A percentile compares a stretch with the other conserved stretches of the same genome.
Conservation (phyloP, 1,140 invertebrate species). For the Bemisia tabaci region DNA sequence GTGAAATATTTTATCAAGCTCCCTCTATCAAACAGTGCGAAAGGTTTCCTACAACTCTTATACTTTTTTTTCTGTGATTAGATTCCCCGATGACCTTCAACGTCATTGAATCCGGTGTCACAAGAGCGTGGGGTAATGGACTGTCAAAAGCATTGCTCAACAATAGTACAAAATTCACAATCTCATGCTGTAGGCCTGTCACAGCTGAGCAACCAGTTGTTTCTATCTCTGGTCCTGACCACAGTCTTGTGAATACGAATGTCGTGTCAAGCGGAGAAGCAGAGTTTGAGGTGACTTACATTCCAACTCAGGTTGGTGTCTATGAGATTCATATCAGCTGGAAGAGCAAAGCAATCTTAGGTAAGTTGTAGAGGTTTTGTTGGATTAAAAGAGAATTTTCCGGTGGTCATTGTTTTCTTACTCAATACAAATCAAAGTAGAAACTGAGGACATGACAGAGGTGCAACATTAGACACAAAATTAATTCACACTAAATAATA, state of each 20-base stretch:
- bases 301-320: constrained; percentile 53
- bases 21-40: too few species aligned
- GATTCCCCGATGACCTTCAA: constrained; percentile 42
- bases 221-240: constrained; percentile 49
- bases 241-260: constrained; percentile 40
- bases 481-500: too few species aligned
- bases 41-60: too few species aligned
- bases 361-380: constrained; percentile 29
- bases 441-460: too few species aligned
- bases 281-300: constrained; percentile 47
- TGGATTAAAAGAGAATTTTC: not conserved
- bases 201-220: constrained; percentile 17
- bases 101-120: constrained; percentile 45
- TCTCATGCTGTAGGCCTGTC: constrained; percentile 10
- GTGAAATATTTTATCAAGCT: too few species aligned
- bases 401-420: not conserved
- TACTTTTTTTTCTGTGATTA: constrained; percentile 23
- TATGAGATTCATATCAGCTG: constrained; percentile 57
- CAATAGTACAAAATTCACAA: constrained; percentile 24
- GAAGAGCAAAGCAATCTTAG: constrained; percentile 44
- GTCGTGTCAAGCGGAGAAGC: constrained; percentile 30
- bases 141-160: constrained; percentile 40
- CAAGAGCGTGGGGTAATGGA: constrained; percentile 46
- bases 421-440: not conserved
- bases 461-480: too few species aligned